These are phyloP conservation scores for Delphinapterus leucas DNA, from an alignment of 2,113 vertebrate species.

Conservation along the genomic window DNA sequence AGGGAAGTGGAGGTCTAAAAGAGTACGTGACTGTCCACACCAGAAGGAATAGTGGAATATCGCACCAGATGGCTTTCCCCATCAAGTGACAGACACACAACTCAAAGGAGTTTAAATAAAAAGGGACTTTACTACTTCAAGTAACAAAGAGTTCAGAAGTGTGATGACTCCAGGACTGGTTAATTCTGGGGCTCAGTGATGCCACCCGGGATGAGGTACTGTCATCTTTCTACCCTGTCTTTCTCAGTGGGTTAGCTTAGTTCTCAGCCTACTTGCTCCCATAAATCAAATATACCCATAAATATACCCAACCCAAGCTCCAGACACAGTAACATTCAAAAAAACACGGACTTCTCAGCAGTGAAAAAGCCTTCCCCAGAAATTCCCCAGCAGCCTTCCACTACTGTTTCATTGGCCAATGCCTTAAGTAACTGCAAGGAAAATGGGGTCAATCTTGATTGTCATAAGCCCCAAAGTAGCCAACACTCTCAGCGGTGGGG, in stretches of 20 bases:
- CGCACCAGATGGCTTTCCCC: not conserved
- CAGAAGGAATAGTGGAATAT: rapidly evolving
- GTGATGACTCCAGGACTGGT: rapidly evolving
- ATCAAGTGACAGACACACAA: not conserved
- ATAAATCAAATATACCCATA: not conserved
- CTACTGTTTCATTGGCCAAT: not conserved
- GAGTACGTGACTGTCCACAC: rapidly evolving
- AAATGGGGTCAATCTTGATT: rapidly evolving
- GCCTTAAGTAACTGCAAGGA: not conserved
- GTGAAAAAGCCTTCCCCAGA: not conserved
- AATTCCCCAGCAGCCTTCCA: not conserved
- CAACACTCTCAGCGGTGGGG: rapidly evolving
- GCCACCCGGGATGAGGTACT: not conserved
- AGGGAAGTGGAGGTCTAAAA: not conserved
- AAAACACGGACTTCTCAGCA: not conserved
- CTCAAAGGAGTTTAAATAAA: not conserved
- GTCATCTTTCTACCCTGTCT: not conserved
- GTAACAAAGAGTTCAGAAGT: not conserved
- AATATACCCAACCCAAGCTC: not conserved
- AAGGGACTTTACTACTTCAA: not conserved
- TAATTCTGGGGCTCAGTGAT: not conserved
- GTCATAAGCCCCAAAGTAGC: not conserved
- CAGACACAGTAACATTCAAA: not conserved
- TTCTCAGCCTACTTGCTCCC: not conserved
- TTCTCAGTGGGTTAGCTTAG: not conserved